Conservation (phyloP, 2,797 vertebrate genomes). For the Syndactyla subalaris region DNA sequence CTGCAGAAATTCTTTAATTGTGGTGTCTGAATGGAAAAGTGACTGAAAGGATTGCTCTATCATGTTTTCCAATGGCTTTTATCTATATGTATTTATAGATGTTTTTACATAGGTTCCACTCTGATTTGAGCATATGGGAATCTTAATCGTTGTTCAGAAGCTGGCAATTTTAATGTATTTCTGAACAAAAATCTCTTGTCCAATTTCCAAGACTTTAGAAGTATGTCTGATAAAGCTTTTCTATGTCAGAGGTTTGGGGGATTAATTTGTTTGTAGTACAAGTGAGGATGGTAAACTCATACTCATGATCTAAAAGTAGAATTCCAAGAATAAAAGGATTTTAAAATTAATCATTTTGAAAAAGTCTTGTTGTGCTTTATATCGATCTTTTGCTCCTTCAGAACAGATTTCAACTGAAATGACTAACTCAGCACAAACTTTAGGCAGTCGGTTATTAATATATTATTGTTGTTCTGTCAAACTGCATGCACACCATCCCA, state of each 20-base stretch:
- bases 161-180: not conserved
- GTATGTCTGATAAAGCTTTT: not conserved
- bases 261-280: not conserved
- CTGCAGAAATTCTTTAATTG: not conserved
- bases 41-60: not conserved
- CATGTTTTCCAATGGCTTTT: not conserved
- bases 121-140: not conserved
- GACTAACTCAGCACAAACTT: not conserved
- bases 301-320: not conserved
- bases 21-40: not conserved
- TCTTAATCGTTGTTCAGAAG: conserved; percentile 7
- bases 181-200: not conserved
- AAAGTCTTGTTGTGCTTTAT: not conserved
- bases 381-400: not conserved
- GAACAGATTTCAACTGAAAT: not conserved
- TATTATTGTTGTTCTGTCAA: not conserved
- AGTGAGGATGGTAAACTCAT: not conserved
- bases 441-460: not conserved
- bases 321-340: not conserved
- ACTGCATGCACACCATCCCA: not conserved
- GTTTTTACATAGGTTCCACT: not conserved
- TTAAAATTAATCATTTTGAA: not conserved
- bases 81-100: not conserved
- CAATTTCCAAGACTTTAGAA: not conserved
- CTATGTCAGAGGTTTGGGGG: not conserved